Evolutionary conservation across 2,888 invertebrate species (phyloP).

Genomic region (Phyllotreta striolata): DNA sequence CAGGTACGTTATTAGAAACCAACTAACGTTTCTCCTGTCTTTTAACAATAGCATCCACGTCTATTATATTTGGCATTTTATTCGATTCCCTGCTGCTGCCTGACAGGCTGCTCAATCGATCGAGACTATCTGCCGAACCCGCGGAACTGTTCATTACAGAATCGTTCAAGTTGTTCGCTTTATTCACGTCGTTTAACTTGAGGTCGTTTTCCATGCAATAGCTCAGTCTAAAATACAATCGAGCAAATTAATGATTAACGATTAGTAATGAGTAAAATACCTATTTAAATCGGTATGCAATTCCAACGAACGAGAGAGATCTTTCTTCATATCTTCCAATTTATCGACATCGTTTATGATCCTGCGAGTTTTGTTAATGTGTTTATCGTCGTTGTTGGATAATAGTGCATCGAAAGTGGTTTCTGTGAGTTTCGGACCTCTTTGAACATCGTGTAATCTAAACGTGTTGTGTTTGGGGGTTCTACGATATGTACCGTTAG

Average conservation of each 20-base stretch:
- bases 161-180: constrained; percentile 30
- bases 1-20: no score
- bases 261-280: constrained; percentile 8
- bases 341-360: constrained; percentile 35
- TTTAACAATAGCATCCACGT: constrained; percentile 58
- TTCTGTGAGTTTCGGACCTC: constrained; percentile 39
- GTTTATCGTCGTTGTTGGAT: constrained; percentile 32
- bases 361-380: constrained; percentile 32
- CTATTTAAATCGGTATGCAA: constrained; percentile 38
- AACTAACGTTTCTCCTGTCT: constrained; percentile 59
- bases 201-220: constrained; percentile 43
- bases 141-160: constrained; percentile 43
- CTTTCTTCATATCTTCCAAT: constrained; percentile 44
- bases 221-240: constrained; percentile 36
- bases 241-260: background rate
- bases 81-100: constrained; percentile 57
- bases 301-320: constrained; percentile 35
- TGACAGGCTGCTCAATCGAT: constrained; percentile 58
- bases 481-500: constrained; percentile 41
- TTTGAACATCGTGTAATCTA: constrained; percentile 44
- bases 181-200: constrained; percentile 37
- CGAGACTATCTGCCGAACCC: constrained; percentile 59
- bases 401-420: constrained; percentile 40
- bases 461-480: constrained; percentile 47
- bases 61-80: constrained; percentile 58